Base-by-base conservation (phyloP, 2,797 vertebrate species). In the Sebastes iracundus region DNA sequence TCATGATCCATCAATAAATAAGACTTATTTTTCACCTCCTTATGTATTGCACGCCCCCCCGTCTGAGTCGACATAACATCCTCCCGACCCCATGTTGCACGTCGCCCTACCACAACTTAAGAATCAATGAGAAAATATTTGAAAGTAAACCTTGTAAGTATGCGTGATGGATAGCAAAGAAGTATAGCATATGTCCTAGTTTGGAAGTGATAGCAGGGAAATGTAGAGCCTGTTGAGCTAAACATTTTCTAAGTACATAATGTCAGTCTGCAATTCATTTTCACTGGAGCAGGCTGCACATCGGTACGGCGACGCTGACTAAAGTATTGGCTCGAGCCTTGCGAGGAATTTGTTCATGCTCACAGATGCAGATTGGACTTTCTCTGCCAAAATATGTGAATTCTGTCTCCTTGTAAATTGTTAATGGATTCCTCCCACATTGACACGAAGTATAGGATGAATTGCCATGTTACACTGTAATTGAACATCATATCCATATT, bases 371-470 rank as follows among this genome's bases (percentile, higher is more conserved):
- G 72, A 91, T 84, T 81, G n/a, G n/a, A 72, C 75, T n/a, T 70
- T 65, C 72, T 72, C 23, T 80, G 73, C 77, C 80, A 78, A 79
- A 81, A 87, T 60, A 35, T 87, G 75, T 77, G 38, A 65, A 76
- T 85, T 76, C 59, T 12, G 49, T 83, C 79, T 75, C 35, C 70
- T 75, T 61, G 74, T 80, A 80, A 76, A 87, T 69, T 28, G 64
- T 69, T 81, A 82, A 88, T 86, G 77, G 64, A 91, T 92, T 92
- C 89, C 87, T 87, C 89, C 88, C 84, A 92, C 88, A 69, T 55
- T 64, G 77, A 88, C 72, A 81, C 33, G 28, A 76, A 75, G 67
- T 79, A 82, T 87, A 78, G 74, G 67, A 79, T 64, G 63, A 86
- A 86, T 83, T 75, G 76, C 82, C 14, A 33, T 30, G 66, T 84